These are phyloP conservation scores for Daboia siamensis DNA, from an alignment of 2,113 vertebrate genomes.

Conservation along the genomic window DNA sequence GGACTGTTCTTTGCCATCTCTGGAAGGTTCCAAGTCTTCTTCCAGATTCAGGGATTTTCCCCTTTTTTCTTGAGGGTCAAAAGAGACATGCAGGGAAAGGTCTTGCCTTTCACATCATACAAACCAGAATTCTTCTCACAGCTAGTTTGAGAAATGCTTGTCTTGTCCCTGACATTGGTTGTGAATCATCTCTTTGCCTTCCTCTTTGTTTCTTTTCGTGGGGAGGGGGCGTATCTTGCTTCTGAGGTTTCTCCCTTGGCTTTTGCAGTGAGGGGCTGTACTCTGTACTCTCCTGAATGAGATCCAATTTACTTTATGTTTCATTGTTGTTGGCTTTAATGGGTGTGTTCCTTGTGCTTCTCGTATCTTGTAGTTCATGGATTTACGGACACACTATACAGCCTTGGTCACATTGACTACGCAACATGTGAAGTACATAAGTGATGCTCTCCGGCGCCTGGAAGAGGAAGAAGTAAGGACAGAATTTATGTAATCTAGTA, in stretches of 20 bases:
- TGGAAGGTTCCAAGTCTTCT: background rate
- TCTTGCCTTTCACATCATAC: background rate
- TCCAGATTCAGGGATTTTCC: background rate
- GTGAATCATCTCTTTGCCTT: background rate
- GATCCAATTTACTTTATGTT: fast-evolving
- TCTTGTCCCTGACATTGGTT: background rate
- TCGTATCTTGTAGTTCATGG: conserved; percentile 85
- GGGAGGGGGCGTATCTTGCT: background rate
- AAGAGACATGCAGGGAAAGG: background rate
- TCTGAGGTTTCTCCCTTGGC: background rate
- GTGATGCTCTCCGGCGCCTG: conserved; percentile 86
- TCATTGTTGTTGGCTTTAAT: fast-evolving
- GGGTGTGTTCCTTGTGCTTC: fast-evolving
- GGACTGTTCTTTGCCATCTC: background rate
- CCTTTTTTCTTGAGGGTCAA: background rate
- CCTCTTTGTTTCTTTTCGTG: background rate
- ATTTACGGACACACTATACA: conserved; percentile 92
- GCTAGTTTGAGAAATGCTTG: background rate
- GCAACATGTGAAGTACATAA: conserved; percentile 97
- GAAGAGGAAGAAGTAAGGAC: conserved; percentile 91
- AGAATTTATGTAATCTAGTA: fast-evolving
- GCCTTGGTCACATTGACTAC: conserved; percentile 93
- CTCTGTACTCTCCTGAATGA: background rate
- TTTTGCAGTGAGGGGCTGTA: background rate
- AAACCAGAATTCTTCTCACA: background rate